Conservation (phyloP, 2,113 vertebrate genomes). For the Sturnus vulgaris region DNA sequence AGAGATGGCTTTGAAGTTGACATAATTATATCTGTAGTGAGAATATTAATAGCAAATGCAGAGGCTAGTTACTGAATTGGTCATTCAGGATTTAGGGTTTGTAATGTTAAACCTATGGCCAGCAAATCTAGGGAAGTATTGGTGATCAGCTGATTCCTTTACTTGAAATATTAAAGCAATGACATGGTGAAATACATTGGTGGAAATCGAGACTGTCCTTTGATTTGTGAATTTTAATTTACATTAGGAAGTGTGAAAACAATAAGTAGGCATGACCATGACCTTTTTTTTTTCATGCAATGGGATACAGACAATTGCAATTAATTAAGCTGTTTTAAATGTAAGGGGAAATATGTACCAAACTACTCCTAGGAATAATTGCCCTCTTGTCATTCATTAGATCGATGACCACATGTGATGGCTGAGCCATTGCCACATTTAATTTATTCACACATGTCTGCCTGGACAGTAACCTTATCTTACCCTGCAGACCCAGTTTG, state of each 20-base stretch:
- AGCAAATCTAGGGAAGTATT: neutral
- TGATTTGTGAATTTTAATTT: slow-evolving; percentile 14
- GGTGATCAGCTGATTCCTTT: neutral
- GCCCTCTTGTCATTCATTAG: neutral
- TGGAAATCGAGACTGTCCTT: neutral
- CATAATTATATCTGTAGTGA: neutral
- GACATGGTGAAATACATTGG: neutral
- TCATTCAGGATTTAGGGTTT: neutral
- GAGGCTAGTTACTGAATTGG: neutral
- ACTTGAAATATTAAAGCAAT: neutral
- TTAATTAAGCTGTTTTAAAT: neutral
- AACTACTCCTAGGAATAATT: neutral
- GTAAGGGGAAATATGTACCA: neutral
- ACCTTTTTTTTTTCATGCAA: neutral
- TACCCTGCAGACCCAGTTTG: neutral
- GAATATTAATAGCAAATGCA: neutral
- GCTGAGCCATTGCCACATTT: neutral
- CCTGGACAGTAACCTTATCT: neutral
- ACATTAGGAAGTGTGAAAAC: neutral
- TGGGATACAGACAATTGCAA: neutral
- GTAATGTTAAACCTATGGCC: neutral
- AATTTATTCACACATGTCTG: neutral
- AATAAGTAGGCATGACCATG: neutral
- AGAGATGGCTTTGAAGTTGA: neutral
- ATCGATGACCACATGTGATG: accelerated